Conservation (phyloP, 2,797 vertebrate genomes). For the Stomatorhinus walkeri region DNA sequence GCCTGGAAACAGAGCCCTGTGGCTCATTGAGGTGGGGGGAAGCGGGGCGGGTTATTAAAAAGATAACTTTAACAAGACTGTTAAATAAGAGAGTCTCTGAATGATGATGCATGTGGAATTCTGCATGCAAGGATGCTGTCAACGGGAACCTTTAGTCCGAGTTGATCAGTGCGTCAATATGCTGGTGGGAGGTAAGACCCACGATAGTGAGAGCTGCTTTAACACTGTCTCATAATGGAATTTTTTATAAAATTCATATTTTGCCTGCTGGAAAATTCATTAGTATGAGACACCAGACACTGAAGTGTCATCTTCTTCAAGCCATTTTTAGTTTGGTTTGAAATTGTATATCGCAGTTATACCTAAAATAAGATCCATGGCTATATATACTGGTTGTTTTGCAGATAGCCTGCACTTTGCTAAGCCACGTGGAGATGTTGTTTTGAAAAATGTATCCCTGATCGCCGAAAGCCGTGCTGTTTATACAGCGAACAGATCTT, state of each 20-base stretch:
- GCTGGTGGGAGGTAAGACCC: neutral
- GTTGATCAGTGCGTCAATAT: neutral
- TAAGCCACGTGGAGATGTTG: neutral
- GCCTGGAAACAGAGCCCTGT: neutral
- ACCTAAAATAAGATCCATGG: neutral
- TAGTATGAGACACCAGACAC: constrained; percentile 1
- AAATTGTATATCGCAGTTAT: neutral
- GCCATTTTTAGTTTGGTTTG: neutral
- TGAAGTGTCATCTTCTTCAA: neutral
- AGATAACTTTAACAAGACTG: neutral
- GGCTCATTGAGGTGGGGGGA: neutral
- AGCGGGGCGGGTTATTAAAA: neutral
- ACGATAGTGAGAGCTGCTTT: neutral
- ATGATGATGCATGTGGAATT: neutral
- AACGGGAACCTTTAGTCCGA: neutral
- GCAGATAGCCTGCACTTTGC: neutral
- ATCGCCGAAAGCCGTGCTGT: neutral
- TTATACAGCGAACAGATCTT: neutral
- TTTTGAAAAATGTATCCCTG: constrained; percentile 11
- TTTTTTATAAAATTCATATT: neutral
- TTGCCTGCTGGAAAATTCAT: constrained; percentile 8
- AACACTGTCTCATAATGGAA: neutral
- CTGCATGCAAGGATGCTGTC: neutral
- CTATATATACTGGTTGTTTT: neutral
- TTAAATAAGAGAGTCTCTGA: neutral